These are phyloP conservation scores for Galeopsomyia nigrocyanea DNA, from an alignment of 2,888 invertebrate genomes.

Conservation along the genomic window DNA sequence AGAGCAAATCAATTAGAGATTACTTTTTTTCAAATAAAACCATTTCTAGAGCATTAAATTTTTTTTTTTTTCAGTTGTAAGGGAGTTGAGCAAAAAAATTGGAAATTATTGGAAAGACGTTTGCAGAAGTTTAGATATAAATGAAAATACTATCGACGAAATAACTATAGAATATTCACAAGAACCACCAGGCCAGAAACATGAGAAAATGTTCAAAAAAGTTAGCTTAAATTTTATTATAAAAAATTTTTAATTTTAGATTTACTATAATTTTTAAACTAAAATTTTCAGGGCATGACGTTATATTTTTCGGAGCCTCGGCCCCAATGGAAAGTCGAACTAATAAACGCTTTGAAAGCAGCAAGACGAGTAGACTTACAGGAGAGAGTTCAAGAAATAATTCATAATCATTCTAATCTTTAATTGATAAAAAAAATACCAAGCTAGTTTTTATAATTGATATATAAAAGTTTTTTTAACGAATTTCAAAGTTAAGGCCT, in stretches of 20 bases:
- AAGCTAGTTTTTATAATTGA: background rate
- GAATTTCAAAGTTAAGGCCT: too few species aligned
- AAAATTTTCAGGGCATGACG: conserved; percentile 59
- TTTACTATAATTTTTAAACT: conserved; percentile 5
- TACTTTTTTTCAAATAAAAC: too few species aligned
- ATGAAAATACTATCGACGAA: conserved; percentile 58
- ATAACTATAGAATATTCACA: conserved; percentile 54
- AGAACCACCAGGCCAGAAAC: conserved; percentile 52
- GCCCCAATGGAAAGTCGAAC: conserved; percentile 55
- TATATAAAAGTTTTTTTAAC: background rate
- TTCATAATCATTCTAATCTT: background rate
- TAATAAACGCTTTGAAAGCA: conserved; percentile 59
- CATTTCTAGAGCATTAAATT: too few species aligned
- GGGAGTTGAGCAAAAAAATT: conserved; percentile 54
- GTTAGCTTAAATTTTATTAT: conserved; percentile 29
- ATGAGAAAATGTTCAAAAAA: conserved; percentile 40
- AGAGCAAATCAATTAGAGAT: too few species aligned
- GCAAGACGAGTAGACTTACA: conserved; percentile 61
- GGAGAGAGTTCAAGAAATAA: conserved; percentile 53
- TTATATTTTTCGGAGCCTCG: conserved; percentile 54
- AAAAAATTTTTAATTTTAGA: conserved; percentile 18
- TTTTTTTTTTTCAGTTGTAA: conserved; percentile 54
- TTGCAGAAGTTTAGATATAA: conserved; percentile 57
- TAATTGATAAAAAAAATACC: background rate
- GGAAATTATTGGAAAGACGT: conserved; percentile 62